These are phyloP conservation scores for Heterotilapia buettikoferi DNA, from an alignment of 2,113 vertebrate species.

Conservation along the genomic window DNA sequence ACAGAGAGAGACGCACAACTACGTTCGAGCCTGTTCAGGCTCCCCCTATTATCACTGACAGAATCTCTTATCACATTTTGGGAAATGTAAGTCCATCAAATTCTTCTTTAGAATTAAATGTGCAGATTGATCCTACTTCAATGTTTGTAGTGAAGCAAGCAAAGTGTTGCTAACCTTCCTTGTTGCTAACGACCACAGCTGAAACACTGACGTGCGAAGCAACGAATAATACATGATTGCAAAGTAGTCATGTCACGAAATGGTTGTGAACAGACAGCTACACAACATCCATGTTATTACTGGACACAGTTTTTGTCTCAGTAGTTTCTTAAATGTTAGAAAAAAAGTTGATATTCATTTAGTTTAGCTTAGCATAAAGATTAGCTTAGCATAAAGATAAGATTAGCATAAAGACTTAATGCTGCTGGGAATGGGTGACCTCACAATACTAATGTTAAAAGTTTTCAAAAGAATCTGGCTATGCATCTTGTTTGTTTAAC, in stretches of 20 bases:
- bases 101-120: background rate
- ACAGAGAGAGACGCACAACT: background rate
- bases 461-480: background rate
- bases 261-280: background rate
- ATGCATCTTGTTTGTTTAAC: background rate
- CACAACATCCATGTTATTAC: background rate
- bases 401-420: background rate
- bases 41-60: background rate
- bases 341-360: background rate
- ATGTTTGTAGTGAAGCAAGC: background rate
- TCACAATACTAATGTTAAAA: background rate
- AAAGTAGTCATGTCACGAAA: background rate
- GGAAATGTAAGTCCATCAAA: background rate
- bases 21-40: background rate
- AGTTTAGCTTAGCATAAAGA: background rate
- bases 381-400: background rate
- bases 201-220: background rate
- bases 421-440: background rate
- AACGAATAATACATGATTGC: background rate
- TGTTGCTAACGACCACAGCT: background rate
- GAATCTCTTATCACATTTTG: background rate
- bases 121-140: background rate
- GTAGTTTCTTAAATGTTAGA: background rate
- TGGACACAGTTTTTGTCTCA: background rate
- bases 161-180: background rate